Evolutionary conservation across 1,140 invertebrate genomes (phyloP).

Genomic region (Drosophila bocqueti): DNA sequence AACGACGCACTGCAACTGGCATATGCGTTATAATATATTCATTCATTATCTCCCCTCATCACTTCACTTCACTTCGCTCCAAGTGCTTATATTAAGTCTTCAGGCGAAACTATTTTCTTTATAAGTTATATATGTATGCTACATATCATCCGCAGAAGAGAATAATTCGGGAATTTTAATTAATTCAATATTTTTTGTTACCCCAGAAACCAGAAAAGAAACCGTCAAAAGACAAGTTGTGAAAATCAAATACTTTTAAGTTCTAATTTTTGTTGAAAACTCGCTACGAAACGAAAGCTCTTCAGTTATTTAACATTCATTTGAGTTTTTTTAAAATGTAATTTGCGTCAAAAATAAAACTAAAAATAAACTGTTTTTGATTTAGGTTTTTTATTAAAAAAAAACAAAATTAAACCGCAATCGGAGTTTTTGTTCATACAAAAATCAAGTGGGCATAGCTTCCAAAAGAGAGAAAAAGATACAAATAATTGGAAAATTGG

Average conservation of each 20-base stretch:
- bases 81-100: slow-evolving; percentile 34
- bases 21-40: not conserved
- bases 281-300: not conserved
- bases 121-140: slow-evolving; percentile 5
- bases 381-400: not conserved
- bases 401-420: not conserved
- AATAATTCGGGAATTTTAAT: not conserved
- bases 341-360: not conserved
- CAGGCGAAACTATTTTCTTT: slow-evolving; percentile 3
- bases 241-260: not conserved
- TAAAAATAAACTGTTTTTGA: not conserved
- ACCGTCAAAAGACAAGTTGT: not conserved
- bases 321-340: not conserved
- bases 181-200: not conserved
- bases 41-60: not conserved
- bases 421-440: not conserved
- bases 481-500: not conserved
- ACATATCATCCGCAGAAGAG: slow-evolving; percentile 9
- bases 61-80: not conserved
- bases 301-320: not conserved
- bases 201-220: not conserved
- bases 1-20: not conserved
- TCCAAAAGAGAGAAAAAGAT: not conserved
- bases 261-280: not conserved
- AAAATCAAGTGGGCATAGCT: not conserved